Evolutionary conservation across 2,113 vertebrate species (phyloP).

Genomic region (Malurus cyaneus): DNA sequence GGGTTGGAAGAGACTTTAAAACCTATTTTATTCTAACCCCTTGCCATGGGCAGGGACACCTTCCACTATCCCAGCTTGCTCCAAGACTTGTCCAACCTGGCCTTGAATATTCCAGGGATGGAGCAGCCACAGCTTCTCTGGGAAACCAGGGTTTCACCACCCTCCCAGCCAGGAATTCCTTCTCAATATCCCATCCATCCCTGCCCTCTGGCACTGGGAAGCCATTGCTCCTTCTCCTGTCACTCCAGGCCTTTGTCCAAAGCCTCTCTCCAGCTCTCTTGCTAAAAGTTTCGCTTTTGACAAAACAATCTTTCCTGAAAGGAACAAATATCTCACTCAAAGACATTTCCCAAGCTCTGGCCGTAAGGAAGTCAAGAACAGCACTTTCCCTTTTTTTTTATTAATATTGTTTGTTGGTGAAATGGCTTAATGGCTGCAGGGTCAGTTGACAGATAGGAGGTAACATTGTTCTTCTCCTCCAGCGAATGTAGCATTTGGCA

Average conservation of each 20-base stretch:
- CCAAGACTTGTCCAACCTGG: neutral
- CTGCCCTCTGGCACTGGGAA: neutral
- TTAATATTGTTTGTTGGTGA: slow-evolving; percentile 56
- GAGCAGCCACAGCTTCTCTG: neutral
- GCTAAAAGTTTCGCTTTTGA: neutral
- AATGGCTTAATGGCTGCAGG: slow-evolving; percentile 50
- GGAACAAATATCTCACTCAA: slow-evolving; percentile 9
- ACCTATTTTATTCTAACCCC: neutral
- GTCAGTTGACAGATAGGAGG: slow-evolving; percentile 22
- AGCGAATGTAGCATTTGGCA: slow-evolving; percentile 42
- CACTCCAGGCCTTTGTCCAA: neutral
- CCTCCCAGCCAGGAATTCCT: neutral
- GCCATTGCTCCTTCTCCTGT: neutral
- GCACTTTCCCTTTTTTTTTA: slow-evolving; percentile 47
- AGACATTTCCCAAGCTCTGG: neutral
- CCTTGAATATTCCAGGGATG: neutral
- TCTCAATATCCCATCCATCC: neutral
- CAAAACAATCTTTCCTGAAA: neutral
- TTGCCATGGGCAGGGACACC: neutral
- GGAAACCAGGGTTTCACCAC: neutral
- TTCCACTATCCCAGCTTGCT: neutral
- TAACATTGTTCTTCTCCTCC: slow-evolving; percentile 38
- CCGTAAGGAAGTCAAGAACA: neutral
- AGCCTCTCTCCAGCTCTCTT: neutral
- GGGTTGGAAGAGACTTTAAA: neutral